Evolutionary conservation across 2,113 vertebrate species (phyloP).

Genomic region (Xenus cinereus): DNA sequence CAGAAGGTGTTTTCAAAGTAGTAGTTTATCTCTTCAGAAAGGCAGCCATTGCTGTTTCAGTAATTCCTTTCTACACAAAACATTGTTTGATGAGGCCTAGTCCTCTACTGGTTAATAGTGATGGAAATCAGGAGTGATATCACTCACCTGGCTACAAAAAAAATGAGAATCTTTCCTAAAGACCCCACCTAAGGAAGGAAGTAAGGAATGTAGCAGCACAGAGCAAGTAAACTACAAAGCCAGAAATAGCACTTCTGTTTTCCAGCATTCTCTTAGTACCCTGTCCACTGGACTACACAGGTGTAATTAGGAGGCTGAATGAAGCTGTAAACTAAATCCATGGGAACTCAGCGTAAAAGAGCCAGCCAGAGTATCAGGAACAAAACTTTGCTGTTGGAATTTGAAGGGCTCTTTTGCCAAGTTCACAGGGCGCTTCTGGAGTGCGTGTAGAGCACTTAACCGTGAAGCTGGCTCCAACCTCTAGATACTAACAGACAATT

Average conservation of each 20-base stretch:
- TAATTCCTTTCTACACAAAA: not conserved
- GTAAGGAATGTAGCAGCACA: not conserved
- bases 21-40: not conserved
- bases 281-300: not conserved
- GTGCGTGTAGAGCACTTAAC: not conserved
- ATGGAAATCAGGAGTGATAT: not conserved
- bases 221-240: not conserved
- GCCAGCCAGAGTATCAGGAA: not conserved
- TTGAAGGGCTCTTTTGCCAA: not conserved
- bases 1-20: not conserved
- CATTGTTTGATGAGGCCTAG: not conserved
- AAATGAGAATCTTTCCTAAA: not conserved
- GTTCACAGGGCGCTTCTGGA: not conserved
- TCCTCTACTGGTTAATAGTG: not conserved
- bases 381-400: not conserved
- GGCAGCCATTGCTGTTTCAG: not conserved
- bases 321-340: not conserved
- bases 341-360: not conserved
- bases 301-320: not conserved
- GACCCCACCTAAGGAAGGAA: not conserved
- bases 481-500: not conserved
- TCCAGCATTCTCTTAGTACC: not conserved
- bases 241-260: not conserved
- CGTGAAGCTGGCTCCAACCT: not conserved
- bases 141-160: not conserved